Conservation (phyloP, 2,797 vertebrate genomes). For the Sebastes aleutianus region DNA sequence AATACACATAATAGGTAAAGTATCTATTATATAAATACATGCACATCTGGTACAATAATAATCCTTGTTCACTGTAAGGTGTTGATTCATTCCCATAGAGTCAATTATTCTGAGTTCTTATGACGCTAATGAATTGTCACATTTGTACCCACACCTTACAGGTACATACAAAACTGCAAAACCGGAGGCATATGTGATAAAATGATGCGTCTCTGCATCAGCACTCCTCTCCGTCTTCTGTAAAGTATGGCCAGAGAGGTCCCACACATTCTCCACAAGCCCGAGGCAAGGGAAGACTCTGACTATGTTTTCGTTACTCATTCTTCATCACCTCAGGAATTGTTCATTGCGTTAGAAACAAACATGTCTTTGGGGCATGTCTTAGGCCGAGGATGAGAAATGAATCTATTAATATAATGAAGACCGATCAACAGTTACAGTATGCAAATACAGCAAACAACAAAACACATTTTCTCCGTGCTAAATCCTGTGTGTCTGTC, state of each 20-base stretch:
- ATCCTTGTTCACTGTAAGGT: not conserved
- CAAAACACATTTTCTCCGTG: conserved; percentile 39
- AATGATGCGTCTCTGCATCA: not conserved
- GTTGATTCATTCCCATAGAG: not conserved
- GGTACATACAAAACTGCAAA: not conserved
- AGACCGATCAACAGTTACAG: conserved; percentile 49
- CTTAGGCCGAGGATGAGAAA: conserved; percentile 54
- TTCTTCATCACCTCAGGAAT: conserved; percentile 54
- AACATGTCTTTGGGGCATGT: conserved; percentile 60
- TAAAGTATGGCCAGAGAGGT: conserved; percentile 41
- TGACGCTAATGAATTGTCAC: conserved; percentile 6
- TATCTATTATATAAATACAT: not conserved
- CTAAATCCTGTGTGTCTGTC: conserved; percentile 19
- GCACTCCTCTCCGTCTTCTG: not conserved
- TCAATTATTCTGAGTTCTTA: not conserved
- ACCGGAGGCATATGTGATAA: not conserved
- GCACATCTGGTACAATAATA: not conserved
- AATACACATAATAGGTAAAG: not conserved
- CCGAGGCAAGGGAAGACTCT: conserved; percentile 37
- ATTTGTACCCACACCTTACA: not conserved
- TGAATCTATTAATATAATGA: conserved; percentile 58
- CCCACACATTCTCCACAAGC: conserved; percentile 46
- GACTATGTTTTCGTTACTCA: conserved; percentile 61
- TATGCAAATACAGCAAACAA: conserved; percentile 54
- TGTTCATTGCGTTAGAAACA: conserved; percentile 62